These are phyloP conservation scores for Anas platyrhynchos DNA, from an alignment of 2,113 vertebrate species.

Conservation along the genomic window DNA sequence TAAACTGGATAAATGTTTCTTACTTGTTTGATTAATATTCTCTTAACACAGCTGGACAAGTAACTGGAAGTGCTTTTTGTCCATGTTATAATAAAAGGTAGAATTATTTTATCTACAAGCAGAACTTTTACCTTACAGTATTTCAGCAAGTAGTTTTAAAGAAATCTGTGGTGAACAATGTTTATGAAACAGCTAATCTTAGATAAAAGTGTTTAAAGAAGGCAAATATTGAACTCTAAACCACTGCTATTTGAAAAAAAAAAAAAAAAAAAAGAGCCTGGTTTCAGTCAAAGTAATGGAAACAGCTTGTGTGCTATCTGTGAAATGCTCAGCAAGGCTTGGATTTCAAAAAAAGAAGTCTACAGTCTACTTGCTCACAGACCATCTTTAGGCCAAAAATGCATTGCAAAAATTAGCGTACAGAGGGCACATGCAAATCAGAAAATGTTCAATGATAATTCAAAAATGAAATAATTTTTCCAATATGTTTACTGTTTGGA, in stretches of 20 bases:
- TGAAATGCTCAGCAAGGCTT: neutral
- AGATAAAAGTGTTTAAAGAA: slow-evolving; percentile 54
- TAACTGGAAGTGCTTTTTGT: slow-evolving; percentile 17
- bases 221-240: neutral
- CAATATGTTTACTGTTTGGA: neutral
- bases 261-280: slow-evolving; percentile 4
- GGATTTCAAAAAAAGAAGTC: neutral
- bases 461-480: neutral
- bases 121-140: neutral
- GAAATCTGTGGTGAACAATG: neutral
- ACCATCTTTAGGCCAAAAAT: neutral
- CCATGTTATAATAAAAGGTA: neutral
- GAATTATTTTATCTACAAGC: neutral
- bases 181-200: slow-evolving; percentile 44
- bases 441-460: neutral
- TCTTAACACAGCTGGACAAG: neutral
- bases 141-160: slow-evolving; percentile 3
- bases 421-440: neutral
- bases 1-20: neutral
- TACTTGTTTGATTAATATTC: neutral
- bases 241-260: neutral
- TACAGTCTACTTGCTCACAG: neutral
- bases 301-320: slow-evolving; percentile 6
- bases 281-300: slow-evolving; percentile 39
- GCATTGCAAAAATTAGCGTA: neutral